These are phyloP conservation scores for Charina bottae DNA, from an alignment of 2,113 vertebrate genomes.

Conservation along the genomic window DNA sequence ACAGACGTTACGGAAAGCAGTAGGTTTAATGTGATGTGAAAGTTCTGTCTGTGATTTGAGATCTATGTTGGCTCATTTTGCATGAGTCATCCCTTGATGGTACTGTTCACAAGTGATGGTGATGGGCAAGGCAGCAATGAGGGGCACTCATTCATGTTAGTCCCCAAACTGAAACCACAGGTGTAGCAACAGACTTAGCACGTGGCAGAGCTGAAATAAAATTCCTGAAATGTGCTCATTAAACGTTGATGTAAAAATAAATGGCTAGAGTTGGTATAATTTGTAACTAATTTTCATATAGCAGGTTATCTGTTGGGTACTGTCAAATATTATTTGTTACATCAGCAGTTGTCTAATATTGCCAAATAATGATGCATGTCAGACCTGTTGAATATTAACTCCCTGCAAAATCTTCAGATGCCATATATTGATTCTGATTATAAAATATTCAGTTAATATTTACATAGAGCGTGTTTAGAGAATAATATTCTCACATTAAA, in stretches of 20 bases:
- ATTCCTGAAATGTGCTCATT: neutral
- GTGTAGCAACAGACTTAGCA: too few species aligned
- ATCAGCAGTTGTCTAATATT: neutral
- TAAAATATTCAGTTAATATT: neutral
- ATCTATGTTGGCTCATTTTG: neutral
- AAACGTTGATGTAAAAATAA: neutral
- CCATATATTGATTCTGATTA: constrained; percentile 6
- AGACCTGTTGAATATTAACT: neutral
- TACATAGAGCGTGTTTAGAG: neutral
- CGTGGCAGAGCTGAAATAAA: neutral
- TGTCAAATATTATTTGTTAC: neutral
- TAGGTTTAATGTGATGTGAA: neutral
- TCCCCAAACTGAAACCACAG: neutral
- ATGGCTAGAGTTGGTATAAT: neutral
- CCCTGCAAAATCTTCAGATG: neutral
- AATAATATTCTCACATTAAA: neutral
- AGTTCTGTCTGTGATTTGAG: neutral
- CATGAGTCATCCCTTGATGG: neutral
- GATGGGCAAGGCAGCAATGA: neutral
- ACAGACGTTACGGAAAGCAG: neutral
- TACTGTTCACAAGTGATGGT: neutral
- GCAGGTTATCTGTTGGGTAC: neutral
- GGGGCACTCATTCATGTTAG: neutral
- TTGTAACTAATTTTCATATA: neutral
- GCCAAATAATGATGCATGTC: neutral